These are phyloP conservation scores for Tribolium freemani DNA, from an alignment of 2,888 invertebrate species.

Conservation along the genomic window DNA sequence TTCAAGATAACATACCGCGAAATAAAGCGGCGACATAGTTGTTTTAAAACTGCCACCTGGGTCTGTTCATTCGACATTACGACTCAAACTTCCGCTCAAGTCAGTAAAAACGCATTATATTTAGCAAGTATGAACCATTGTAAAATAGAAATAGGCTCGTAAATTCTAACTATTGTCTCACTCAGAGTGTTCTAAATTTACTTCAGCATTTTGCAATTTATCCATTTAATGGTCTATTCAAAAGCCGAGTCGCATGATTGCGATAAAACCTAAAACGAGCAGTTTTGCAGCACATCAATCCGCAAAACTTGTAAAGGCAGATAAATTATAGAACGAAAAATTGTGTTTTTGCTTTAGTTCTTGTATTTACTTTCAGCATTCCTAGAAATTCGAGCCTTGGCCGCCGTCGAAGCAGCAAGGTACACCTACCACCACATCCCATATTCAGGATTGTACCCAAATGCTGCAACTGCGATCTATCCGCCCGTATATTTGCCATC, in stretches of 20 bases:
- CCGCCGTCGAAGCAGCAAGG: conserved; percentile 61
- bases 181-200: conserved; percentile 26
- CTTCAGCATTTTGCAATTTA: neutral
- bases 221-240: neutral
- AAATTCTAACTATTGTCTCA: conserved; percentile 54
- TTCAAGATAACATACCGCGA: conserved; percentile 30
- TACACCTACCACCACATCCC: conserved; percentile 59
- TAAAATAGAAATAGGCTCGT: conserved; percentile 54
- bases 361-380: conserved; percentile 56
- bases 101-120: conserved; percentile 57
- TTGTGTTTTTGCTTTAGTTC: neutral
- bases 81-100: conserved; percentile 55
- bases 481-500: conserved; percentile 61
- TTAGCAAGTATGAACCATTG: conserved; percentile 57
- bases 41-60: conserved; percentile 56
- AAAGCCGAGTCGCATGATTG: neutral
- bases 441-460: conserved; percentile 54
- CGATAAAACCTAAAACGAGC: neutral
- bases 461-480: conserved; percentile 55
- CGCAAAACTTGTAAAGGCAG: neutral
- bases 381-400: conserved; percentile 60
- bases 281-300: neutral
- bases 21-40: conserved; percentile 47
- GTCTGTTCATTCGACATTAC: conserved; percentile 55
- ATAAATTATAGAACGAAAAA: neutral